Evolutionary conservation across 2,113 vertebrate species (phyloP), one percentile per base, ranked within the genome.

Genomic region (Rhegmatorhina hoffmannsi): DNA sequence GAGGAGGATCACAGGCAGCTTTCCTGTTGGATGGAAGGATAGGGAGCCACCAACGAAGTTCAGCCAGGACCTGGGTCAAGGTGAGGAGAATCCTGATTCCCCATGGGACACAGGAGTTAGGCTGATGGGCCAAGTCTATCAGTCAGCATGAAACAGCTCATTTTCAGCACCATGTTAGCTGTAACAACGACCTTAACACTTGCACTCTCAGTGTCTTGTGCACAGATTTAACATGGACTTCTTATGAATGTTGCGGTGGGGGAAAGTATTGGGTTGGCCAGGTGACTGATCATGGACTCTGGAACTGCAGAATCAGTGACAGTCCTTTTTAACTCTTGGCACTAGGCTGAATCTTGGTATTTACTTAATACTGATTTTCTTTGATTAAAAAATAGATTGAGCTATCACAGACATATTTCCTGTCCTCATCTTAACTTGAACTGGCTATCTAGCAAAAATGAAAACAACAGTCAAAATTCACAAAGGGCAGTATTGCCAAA

Each of bases 1-100:
- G 34, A 88, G 44, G 38, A 92, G 67, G 87, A 80, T 79, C 83
- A 87, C 47, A 80, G 63, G 9, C 59, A 83, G 59, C 55, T 95
- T 94, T 91, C 49, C 29, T 77, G 23, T 9, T 70, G 33, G n/a
- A 66, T 14, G n/a, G 46, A 31, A 79, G 34, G 63, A 44, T 29
- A 28, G 1, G 3, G 25, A 85, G 11, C 34, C 56, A 55, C 38
- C 59, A 52, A 3, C 43, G 75, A 91, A 50, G 43, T 67, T 95
- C 58, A 82, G 23, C 8, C 53, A 83, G 43, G 50, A 55, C 34
- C 34, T 36, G 50, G 38, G 38, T 43, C 50, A 83, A 55, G 53
- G 40, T 9, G 7, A 14, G 14, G 26, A 67, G 50, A 89, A 44
- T 75, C 69, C 52, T 7, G 11, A 60, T 79, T 92, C 38, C 28